These are phyloP conservation scores for Dicycla oo DNA, from an alignment of 2,888 invertebrate genomes.

Conservation along the genomic window DNA sequence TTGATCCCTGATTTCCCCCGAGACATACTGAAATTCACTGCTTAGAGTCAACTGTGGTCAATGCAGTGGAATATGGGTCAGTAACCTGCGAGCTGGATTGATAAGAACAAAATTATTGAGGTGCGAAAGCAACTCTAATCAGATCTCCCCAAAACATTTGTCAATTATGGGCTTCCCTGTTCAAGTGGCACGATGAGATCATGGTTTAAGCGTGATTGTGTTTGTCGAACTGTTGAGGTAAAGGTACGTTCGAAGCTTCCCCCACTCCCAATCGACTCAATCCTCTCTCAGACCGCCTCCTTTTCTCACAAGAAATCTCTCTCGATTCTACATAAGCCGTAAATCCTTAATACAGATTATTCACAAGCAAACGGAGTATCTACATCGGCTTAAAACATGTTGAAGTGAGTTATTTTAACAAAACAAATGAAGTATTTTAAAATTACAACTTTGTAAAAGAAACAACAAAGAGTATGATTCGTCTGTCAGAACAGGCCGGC, in stretches of 20 bases:
- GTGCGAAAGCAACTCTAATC: slow-evolving; percentile 19
- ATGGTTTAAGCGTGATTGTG: slow-evolving; percentile 73
- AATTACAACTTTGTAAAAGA: slow-evolving; percentile 35
- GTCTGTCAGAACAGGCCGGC: slow-evolving; percentile 17
- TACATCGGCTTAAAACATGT: slow-evolving; percentile 43
- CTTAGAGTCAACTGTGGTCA: slow-evolving; percentile 73
- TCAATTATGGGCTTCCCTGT: slow-evolving; percentile 65
- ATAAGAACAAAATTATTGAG: slow-evolving; percentile 26
- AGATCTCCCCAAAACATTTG: slow-evolving; percentile 53
- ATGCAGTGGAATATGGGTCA: slow-evolving; percentile 62
- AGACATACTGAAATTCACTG: slow-evolving; percentile 69
- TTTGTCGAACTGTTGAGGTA: slow-evolving; percentile 71
- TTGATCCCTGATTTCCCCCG: slow-evolving; percentile 73
- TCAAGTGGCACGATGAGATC: slow-evolving; percentile 67
- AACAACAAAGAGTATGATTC: slow-evolving; percentile 31
- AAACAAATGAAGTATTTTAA: slow-evolving; percentile 31
- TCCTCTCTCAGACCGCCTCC: slow-evolving; percentile 53
- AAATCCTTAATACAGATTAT: slow-evolving; percentile 72
- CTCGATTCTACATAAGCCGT: slow-evolving; percentile 71
- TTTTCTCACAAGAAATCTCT: slow-evolving; percentile 67
- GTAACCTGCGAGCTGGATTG: slow-evolving; percentile 26
- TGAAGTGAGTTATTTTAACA: slow-evolving; percentile 23
- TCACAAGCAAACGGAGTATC: slow-evolving; percentile 61
- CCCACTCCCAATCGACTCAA: slow-evolving; percentile 47
- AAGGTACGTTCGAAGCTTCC: slow-evolving; percentile 57